Conservation (phyloP, 1,140 invertebrate species). For the Drosophila mauritiana region DNA sequence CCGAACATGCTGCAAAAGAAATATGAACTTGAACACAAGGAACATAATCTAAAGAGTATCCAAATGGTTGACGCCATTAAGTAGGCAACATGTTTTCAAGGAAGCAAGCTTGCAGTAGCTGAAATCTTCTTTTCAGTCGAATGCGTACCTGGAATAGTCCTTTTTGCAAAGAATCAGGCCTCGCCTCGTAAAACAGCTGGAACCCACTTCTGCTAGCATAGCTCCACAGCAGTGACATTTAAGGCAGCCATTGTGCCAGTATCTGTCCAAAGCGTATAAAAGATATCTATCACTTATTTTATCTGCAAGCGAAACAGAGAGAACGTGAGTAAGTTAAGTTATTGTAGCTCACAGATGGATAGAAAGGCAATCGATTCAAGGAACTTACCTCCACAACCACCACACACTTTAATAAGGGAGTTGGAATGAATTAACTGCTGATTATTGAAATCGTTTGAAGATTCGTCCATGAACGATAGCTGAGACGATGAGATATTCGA, state of each 20-base stretch:
- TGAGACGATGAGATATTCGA: slow-evolving; percentile 79
- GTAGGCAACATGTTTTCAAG: no score
- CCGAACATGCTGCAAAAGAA: slow-evolving; percentile 93
- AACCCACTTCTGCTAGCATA: slow-evolving; percentile 94
- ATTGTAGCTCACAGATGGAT: no score
- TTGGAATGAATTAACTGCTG: slow-evolving; percentile 86
- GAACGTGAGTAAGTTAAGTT: not conserved
- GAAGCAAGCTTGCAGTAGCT: no score
- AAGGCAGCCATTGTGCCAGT: slow-evolving; percentile 96
- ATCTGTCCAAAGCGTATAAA: slow-evolving; percentile 94
- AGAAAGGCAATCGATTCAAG: no score
- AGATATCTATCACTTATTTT: slow-evolving; percentile 95
- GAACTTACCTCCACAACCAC: slow-evolving; percentile 86
- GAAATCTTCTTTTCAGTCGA: no score
- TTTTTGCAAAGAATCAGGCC: slow-evolving; percentile 97
- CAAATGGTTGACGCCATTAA: no score
- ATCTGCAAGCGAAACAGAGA: slow-evolving; percentile 80
- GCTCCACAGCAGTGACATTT: slow-evolving; percentile 95
- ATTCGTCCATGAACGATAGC: slow-evolving; percentile 83
- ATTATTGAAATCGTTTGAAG: slow-evolving; percentile 80
- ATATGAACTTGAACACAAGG: slow-evolving; percentile 4
- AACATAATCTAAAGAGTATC: no score
- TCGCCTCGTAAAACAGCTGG: slow-evolving; percentile 95
- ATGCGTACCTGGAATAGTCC: slow-evolving; percentile 94
- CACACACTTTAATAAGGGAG: slow-evolving; percentile 88